Conservation (phyloP, 2,113 vertebrate genomes). For the Zosterops lateralis region DNA sequence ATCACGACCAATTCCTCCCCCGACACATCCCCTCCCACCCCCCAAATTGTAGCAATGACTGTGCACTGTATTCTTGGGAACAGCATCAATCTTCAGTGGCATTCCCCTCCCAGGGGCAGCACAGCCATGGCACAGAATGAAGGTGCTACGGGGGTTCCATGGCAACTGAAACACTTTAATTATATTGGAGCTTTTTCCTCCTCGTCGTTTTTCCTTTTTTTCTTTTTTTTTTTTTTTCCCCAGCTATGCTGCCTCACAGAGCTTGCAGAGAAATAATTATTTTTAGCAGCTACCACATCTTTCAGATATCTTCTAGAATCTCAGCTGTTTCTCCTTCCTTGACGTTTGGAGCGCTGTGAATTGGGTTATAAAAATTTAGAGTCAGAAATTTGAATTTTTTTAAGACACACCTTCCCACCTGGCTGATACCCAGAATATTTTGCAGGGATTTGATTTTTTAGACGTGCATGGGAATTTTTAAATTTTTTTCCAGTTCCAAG, state of each 20-base stretch:
- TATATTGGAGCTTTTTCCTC: neutral
- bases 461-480: neutral
- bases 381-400: neutral
- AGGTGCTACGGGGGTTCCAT: neutral
- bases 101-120: neutral
- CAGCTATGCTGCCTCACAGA: neutral
- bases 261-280: neutral
- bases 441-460: neutral
- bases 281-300: neutral
- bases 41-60: neutral
- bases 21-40: neutral
- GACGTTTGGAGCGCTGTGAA: neutral
- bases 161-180: neutral
- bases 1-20: neutral
- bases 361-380: neutral
- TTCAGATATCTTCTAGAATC: neutral
- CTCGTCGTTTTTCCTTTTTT: neutral
- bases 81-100: neutral
- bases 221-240: accelerated
- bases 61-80: neutral
- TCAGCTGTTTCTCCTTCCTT: neutral
- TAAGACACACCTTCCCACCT: neutral
- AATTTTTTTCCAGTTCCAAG: neutral
- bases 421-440: neutral
- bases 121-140: neutral